Percentiles rank a stretch among this genome's conserved stretches.
Conservation (phyloP, 2,888 invertebrate genomes). For the Alviniconcha strummeri region DNA sequence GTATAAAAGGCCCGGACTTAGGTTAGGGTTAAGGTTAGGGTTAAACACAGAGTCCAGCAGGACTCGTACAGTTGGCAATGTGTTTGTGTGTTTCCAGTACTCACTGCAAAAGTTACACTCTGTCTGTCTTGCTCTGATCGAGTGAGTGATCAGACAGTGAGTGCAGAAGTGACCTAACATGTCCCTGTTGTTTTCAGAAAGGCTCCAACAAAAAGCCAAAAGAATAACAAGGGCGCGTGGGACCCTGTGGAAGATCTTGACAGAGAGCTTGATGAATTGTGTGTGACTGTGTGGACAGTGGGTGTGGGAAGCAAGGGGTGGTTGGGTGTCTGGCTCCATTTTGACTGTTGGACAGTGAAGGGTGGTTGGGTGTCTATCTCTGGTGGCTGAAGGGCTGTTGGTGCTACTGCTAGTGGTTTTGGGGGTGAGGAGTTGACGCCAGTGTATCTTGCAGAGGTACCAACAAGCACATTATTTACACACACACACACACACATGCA, state of each 20-base stretch:
- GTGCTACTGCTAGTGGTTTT: neutral
- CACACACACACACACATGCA: slow-evolving; percentile 17
- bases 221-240: slow-evolving; percentile 19
- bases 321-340: neutral
- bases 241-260: slow-evolving; percentile 21
- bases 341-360: neutral
- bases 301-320: neutral
- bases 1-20: no score
- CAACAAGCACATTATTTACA: neutral
- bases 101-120: no score
- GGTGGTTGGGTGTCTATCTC: neutral
- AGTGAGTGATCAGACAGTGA: no score
- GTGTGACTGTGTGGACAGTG: neutral
- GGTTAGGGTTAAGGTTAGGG: no score
- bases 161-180: no score
- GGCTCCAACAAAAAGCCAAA: neutral
- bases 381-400: neutral
- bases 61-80: no score
- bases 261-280: slow-evolving; percentile 20
- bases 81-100: no score
- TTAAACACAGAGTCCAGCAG: no score
- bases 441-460: no score
- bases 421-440: neutral
- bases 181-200: no score
- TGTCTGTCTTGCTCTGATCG: no score